phyloP scores from a whole-genome alignment of 2,113 vertebrate species.

The Prinia subflava region DNA sequence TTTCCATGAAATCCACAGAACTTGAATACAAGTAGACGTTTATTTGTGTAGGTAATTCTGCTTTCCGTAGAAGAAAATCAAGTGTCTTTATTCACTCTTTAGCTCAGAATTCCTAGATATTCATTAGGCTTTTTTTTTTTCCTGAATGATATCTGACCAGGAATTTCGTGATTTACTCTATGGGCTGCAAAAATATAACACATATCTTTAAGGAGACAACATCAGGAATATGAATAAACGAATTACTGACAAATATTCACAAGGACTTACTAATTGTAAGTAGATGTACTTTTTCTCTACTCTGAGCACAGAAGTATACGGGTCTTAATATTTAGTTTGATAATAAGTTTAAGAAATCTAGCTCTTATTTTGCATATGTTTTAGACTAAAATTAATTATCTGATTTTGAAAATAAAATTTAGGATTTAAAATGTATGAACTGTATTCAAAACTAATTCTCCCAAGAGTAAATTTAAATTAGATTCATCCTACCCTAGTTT shows the following conservation, averaged over 20 bases:
- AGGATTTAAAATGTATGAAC: neutral
- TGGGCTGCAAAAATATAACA: neutral
- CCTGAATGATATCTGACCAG: neutral
- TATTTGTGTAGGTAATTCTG: neutral
- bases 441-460: neutral
- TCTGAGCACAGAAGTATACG: neutral
- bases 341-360: neutral
- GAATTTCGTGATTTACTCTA: neutral
- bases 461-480: neutral
- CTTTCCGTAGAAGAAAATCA: neutral
- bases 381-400: neutral
- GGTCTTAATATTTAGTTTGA: neutral
- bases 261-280: neutral
- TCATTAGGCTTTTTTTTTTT: neutral
- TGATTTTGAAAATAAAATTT: neutral
- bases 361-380: neutral
- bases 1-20: neutral
- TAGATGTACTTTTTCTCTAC: neutral
- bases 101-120: neutral
- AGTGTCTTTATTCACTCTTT: neutral
- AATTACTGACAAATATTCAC: neutral
- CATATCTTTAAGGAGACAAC: neutral
- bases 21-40: neutral
- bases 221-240: neutral
- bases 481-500: neutral